Evolutionary conservation across 1,140 invertebrate genomes (phyloP).

Genomic region (Drosophila trapezifrons): DNA sequence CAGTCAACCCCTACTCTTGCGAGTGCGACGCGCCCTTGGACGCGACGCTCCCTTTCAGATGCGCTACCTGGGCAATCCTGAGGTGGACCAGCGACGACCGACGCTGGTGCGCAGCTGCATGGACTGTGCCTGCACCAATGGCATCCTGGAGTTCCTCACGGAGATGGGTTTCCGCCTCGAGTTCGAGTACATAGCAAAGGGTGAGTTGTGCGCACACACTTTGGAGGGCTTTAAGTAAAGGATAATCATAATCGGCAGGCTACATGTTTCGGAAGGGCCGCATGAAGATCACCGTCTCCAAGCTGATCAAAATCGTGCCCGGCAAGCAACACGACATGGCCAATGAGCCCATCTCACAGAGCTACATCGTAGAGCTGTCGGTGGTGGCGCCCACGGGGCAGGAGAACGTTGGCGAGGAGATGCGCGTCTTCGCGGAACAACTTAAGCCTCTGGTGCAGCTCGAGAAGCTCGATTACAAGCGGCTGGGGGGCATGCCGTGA

Average conservation of each 20-base stretch:
- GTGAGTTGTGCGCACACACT: slow-evolving; percentile 57
- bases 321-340: slow-evolving; percentile 89
- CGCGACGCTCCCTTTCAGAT: slow-evolving; percentile 93
- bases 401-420: slow-evolving; percentile 97
- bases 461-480: slow-evolving; percentile 95
- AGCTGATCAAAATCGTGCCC: slow-evolving; percentile 94
- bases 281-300: slow-evolving; percentile 98
- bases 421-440: slow-evolving; percentile 97
- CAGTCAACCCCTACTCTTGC: slow-evolving; percentile 86
- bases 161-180: slow-evolving; percentile 96
- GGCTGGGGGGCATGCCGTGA: slow-evolving; percentile 87
- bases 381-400: slow-evolving; percentile 95
- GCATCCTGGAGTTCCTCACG: slow-evolving; percentile 95
- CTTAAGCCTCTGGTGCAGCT: slow-evolving; percentile 95
- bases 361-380: slow-evolving; percentile 97
- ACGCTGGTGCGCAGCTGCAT: slow-evolving; percentile 96
- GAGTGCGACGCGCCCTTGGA: slow-evolving; percentile 91
- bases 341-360: slow-evolving; percentile 93
- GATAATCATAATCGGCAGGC: slow-evolving; percentile 84
- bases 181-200: slow-evolving; percentile 97
- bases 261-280: slow-evolving; percentile 98
- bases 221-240: rapidly evolving
- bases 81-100: slow-evolving; percentile 94
- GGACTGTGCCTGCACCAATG: slow-evolving; percentile 95
- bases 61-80: slow-evolving; percentile 95